Percentiles rank a stretch among this genome's conserved stretches.
Evolutionary conservation across 2,113 vertebrate genomes (phyloP).

Genomic region (Rhabdornis inornatus): DNA sequence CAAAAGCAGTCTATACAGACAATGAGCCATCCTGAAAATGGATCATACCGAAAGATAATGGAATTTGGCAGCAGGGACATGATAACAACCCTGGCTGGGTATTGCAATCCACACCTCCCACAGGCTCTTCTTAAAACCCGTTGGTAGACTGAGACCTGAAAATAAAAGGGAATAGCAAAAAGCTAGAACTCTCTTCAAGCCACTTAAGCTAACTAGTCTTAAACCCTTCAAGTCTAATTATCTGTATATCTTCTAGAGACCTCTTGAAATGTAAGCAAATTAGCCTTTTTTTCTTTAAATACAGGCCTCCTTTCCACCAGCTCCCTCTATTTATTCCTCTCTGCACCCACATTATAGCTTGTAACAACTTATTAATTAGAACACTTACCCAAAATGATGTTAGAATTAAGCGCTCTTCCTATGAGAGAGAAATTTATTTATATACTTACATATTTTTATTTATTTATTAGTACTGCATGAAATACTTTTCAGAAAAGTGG

Average conservation of each 20-base stretch:
- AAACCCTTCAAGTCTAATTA: neutral
- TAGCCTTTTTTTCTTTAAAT: neutral
- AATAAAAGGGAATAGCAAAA: neutral
- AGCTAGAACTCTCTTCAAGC: neutral
- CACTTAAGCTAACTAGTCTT: neutral
- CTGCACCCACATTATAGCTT: neutral
- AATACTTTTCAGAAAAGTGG: neutral
- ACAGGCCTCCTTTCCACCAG: neutral
- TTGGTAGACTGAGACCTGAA: neutral
- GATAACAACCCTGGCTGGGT: rapidly evolving
- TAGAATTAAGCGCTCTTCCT: neutral
- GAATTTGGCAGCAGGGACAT: neutral
- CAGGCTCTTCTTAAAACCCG: neutral
- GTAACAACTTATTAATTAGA: neutral
- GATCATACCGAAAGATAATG: neutral
- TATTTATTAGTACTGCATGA: neutral
- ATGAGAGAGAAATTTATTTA: neutral
- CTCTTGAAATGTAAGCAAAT: neutral
- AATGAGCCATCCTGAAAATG: neutral
- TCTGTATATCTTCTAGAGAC: neutral
- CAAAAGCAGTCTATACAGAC: neutral
- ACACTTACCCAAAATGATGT: neutral
- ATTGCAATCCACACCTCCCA: rapidly evolving
- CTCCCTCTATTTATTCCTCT: neutral
- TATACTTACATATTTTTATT: neutral